phyloP scores from a whole-genome alignment of 2,888 invertebrate species.

The Hydropsyche betteni region DNA sequence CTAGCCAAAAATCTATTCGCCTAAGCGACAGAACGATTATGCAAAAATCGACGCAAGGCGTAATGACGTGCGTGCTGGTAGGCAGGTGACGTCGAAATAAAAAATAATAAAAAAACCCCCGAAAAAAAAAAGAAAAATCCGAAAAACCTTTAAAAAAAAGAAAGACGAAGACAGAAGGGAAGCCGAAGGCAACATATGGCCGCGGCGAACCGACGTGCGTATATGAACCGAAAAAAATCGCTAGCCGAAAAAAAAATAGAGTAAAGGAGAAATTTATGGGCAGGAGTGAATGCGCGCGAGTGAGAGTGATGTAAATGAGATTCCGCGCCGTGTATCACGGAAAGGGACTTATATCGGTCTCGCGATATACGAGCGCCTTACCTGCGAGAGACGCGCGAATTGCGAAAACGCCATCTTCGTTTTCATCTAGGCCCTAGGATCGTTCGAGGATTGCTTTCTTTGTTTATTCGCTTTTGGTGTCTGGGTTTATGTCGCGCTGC shows the following conservation, averaged over 20 bases:
- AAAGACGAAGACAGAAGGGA: neutral
- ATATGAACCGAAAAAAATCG: neutral
- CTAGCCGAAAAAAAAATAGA: neutral
- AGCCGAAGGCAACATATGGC: constrained; percentile 16
- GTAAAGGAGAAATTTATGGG: constrained; percentile 24
- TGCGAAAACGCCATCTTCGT: too few relatives aligned
- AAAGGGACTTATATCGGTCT: constrained; percentile 13
- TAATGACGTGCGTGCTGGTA: constrained; percentile 1
- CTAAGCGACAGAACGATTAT: constrained; percentile 28
- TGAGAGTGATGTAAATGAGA: constrained; percentile 35
- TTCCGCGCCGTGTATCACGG: constrained; percentile 9
- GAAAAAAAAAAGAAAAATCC: constrained; percentile 2
- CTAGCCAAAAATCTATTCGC: neutral
- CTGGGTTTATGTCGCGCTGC: too few relatives aligned
- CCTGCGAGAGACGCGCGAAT: neutral
- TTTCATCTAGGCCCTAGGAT: too few relatives aligned
- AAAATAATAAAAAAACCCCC: neutral
- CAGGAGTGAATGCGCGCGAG: constrained; percentile 16
- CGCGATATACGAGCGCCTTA: constrained; percentile 9
- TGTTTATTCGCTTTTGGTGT: too few relatives aligned
- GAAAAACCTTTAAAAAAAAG: constrained; percentile 4
- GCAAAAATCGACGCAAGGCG: neutral
- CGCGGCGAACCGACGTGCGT: neutral
- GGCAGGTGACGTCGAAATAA: constrained; percentile 16
- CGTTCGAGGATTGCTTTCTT: too few relatives aligned